A percentile compares a stretch with the other conserved stretches of the same genome.
Evolutionary conservation across 2,797 vertebrate genomes (phyloP).

Genomic region (Acipenser oxyrinchus): DNA sequence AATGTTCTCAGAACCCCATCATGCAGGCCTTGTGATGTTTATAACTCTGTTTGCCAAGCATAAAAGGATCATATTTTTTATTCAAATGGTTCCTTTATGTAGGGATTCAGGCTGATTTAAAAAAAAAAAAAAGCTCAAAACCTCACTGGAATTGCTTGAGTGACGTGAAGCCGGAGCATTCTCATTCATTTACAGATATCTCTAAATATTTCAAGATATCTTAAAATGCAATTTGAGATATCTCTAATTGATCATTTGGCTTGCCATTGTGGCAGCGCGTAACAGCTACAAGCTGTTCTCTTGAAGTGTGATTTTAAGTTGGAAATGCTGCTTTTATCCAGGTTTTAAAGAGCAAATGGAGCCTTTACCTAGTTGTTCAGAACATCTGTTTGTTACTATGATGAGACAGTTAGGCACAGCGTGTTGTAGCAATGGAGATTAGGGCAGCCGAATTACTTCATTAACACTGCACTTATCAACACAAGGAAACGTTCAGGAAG

Average conservation of each 20-base stretch:
- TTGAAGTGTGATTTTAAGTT: background rate
- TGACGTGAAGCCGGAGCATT: no score
- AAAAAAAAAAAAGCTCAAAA: no score
- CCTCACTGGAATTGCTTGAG: no score
- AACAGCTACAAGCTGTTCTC: background rate
- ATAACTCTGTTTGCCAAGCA: background rate
- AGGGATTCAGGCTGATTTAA: no score
- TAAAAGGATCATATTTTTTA: background rate
- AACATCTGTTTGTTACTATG: slow-evolving; percentile 63
- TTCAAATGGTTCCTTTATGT: background rate
- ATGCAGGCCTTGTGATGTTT: background rate
- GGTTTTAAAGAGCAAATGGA: background rate
- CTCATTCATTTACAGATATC: no score
- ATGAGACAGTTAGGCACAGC: slow-evolving; percentile 73
- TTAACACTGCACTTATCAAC: slow-evolving; percentile 13
- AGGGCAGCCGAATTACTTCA: slow-evolving; percentile 50
- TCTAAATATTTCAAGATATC: no score
- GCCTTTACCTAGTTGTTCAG: slow-evolving; percentile 64
- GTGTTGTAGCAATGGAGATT: slow-evolving; percentile 63
- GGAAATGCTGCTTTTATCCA: background rate
- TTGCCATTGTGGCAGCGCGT: background rate
- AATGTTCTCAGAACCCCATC: slow-evolving; percentile 1
- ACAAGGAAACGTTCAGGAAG: no score
- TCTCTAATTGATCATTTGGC: no score
- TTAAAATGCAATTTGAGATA: no score